Evolutionary conservation across 2,797 vertebrate genomes (phyloP).

Genomic region (Xiphorhynchus erythropygius): DNA sequence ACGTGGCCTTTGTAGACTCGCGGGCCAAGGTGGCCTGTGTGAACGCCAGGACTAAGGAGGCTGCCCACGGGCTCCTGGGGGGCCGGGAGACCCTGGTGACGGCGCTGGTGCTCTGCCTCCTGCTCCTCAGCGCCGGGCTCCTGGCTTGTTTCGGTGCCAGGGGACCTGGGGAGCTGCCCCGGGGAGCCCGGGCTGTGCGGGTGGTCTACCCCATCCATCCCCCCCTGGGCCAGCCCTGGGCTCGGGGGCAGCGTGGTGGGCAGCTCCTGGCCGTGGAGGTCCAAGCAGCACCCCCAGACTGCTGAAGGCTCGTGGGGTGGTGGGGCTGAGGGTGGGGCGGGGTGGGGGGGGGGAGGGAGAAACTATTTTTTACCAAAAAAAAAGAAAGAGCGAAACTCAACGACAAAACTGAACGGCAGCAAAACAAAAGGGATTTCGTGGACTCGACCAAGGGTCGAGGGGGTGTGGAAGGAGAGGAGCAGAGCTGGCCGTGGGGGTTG

Average conservation of each 20-base stretch:
- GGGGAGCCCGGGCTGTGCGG: not conserved
- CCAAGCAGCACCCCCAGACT: conserved; percentile 40
- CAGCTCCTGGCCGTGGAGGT: conserved; percentile 53
- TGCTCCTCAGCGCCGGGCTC: conserved; percentile 77
- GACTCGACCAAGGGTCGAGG: not conserved
- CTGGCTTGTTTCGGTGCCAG: not conserved
- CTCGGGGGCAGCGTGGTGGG: conserved; percentile 44
- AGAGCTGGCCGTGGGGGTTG: not conserved
- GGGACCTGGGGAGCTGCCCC: not conserved
- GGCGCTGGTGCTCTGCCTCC: conserved; percentile 72
- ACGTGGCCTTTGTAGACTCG: conserved; percentile 74
- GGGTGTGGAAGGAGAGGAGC: not conserved
- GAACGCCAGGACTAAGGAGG: conserved; percentile 88
- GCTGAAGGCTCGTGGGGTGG: conserved; percentile 25
- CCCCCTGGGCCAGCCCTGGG: conserved; percentile 65
- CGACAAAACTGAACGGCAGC: not conserved
- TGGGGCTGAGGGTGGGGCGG: not conserved
- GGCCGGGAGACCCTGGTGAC: conserved; percentile 66
- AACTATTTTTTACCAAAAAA: conserved; percentile 45
- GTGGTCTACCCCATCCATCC: conserved; percentile 75
- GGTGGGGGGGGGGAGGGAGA: not conserved
- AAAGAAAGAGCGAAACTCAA: not conserved
- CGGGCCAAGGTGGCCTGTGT: conserved; percentile 82
- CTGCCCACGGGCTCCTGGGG: conserved; percentile 67
- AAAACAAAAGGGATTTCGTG: not conserved